Conservation (phyloP, 1,140 invertebrate genomes). For the Papilio dardanus region DNA sequence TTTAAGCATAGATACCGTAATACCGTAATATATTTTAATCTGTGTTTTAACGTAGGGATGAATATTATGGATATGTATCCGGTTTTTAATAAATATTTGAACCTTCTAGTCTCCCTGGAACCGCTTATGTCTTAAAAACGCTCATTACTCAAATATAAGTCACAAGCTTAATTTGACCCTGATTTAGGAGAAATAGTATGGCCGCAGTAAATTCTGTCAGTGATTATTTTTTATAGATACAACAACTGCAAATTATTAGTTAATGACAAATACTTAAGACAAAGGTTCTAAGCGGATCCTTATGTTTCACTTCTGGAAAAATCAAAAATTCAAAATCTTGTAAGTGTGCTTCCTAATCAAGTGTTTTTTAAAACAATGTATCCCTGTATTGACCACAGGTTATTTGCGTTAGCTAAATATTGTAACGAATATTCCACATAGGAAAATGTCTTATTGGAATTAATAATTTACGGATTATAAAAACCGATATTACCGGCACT, state of each 20-base stretch:
- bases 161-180: neutral
- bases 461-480: constrained; percentile 10
- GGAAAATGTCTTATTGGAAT: neutral
- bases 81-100: neutral
- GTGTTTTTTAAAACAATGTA: too few species aligned
- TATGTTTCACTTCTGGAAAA: neutral
- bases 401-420: too few species aligned
- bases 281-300: neutral
- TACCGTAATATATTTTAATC: neutral
- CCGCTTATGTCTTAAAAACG: neutral
- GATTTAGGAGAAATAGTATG: neutral
- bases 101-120: neutral
- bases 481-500: neutral
- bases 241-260: neutral
- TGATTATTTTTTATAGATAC: neutral
- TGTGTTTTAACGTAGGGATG: neutral
- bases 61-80: too few species aligned
- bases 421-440: neutral
- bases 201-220: neutral
- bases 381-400: too few species aligned
- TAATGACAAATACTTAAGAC: neutral
- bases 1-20: neutral
- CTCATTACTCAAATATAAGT: neutral
- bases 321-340: too few species aligned
- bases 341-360: too few species aligned